These are phyloP conservation scores for Gymnocephalus cernua DNA, from an alignment of 2,113 vertebrate genomes.

Conservation along the genomic window DNA sequence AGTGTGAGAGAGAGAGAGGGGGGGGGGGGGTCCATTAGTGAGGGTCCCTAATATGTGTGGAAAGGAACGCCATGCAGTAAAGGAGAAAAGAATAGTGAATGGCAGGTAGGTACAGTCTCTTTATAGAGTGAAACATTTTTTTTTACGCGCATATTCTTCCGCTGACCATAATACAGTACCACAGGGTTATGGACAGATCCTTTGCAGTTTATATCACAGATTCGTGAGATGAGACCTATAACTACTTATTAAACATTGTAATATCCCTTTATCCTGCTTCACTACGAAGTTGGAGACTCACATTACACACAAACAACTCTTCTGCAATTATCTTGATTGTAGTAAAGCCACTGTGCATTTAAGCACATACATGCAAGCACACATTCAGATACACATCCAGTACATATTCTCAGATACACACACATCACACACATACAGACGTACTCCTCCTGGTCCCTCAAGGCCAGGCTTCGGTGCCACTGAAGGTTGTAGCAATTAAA, in stretches of 20 bases:
- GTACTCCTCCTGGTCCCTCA: slow-evolving; percentile 63
- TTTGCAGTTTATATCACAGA: slow-evolving; percentile 12
- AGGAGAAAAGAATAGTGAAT: slow-evolving; percentile 20
- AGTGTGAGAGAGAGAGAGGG: background rate
- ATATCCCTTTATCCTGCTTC: slow-evolving; percentile 33
- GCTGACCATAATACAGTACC: background rate
- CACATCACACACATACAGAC: slow-evolving; percentile 17
- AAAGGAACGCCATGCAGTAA: slow-evolving; percentile 51
- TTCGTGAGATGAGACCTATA: slow-evolving; percentile 16
- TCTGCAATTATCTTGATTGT: slow-evolving; percentile 68
- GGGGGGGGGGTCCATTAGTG: slow-evolving; percentile 61
- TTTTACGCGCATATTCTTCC: background rate
- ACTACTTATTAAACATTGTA: slow-evolving; percentile 55
- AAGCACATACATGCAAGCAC: slow-evolving; percentile 33
- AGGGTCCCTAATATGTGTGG: slow-evolving; percentile 58
- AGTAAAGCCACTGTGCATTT: slow-evolving; percentile 27
- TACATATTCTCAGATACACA: slow-evolving; percentile 17
- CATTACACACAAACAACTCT: slow-evolving; percentile 29
- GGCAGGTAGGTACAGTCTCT: slow-evolving; percentile 37
- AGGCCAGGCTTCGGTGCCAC: slow-evolving; percentile 68
- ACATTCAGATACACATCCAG: slow-evolving; percentile 30
- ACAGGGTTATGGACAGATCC: background rate
- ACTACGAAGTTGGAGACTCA: slow-evolving; percentile 11
- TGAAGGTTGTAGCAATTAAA: slow-evolving; percentile 82
- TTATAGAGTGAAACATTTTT: background rate